phyloP scores from a whole-genome alignment of 2,888 invertebrate species.

The Xestobium rufovillosum region DNA sequence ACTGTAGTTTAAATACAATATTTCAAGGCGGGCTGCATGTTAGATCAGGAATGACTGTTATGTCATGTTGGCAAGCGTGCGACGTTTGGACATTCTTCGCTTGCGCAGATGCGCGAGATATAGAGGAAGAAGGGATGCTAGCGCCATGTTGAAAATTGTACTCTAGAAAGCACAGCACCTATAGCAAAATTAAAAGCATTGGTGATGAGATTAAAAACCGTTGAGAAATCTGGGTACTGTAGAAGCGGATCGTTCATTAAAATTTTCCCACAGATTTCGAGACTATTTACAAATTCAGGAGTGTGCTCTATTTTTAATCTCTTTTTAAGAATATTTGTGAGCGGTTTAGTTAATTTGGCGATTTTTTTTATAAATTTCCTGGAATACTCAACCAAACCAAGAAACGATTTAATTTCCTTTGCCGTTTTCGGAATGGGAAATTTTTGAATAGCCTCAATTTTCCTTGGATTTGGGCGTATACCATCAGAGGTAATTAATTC shows the following conservation, averaged over 20 bases:
- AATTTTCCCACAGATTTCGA: not conserved
- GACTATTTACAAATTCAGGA: not conserved
- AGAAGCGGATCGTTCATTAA: not conserved
- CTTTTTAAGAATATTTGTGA: constrained; percentile 14
- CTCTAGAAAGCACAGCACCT: not conserved
- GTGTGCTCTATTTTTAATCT: too few species aligned
- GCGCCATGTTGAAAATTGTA: too few species aligned
- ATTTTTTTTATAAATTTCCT: constrained; percentile 30
- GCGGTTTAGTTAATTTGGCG: constrained; percentile 16
- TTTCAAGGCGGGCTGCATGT: too few species aligned
- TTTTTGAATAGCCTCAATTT: constrained; percentile 20
- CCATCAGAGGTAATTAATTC: constrained; percentile 27
- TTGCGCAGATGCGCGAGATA: too few species aligned
- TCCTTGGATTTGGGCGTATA: constrained; percentile 24
- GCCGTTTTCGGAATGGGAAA: constrained; percentile 20
- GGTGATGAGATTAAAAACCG: not conserved
- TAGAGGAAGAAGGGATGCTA: too few species aligned
- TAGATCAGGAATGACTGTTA: too few species aligned
- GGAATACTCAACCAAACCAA: constrained; percentile 33
- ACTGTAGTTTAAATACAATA: too few species aligned
- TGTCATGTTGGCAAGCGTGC: too few species aligned
- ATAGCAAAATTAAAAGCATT: not conserved
- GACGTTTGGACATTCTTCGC: too few species aligned
- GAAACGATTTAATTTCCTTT: constrained; percentile 25
- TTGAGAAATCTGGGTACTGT: not conserved